Evolutionary conservation across 2,797 vertebrate species (phyloP).

Genomic region (Dendrocincla fuliginosa): DNA sequence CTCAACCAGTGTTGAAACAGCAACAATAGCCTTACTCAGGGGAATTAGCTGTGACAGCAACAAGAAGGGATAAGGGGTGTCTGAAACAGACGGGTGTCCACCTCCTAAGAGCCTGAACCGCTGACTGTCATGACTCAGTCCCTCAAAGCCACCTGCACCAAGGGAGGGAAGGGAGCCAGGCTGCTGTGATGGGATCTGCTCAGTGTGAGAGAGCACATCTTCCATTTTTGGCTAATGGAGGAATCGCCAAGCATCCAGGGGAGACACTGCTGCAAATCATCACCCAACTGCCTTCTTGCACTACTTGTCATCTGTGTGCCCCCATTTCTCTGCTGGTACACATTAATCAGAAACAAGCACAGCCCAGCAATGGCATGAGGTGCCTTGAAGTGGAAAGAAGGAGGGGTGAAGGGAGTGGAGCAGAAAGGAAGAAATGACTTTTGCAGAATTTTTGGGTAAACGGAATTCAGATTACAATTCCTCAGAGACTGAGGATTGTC

Average conservation of each 20-base stretch:
- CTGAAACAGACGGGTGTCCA: neutral
- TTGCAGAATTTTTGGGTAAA: neutral
- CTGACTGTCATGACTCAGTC: neutral
- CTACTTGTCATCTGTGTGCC: neutral
- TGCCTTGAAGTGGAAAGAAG: neutral
- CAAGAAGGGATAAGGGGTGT: neutral
- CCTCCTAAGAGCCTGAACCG: neutral
- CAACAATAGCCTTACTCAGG: neutral
- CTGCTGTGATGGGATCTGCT: neutral
- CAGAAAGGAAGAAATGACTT: neutral
- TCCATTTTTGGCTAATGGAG: neutral
- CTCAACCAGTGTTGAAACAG: neutral
- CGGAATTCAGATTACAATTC: neutral
- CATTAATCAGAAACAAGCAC: neutral
- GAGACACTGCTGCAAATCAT: neutral
- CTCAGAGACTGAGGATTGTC: neutral
- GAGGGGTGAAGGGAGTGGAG: accelerated
- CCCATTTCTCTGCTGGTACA: neutral
- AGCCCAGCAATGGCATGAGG: neutral
- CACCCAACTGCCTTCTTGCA: neutral
- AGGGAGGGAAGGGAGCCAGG: neutral
- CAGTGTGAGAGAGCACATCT: neutral
- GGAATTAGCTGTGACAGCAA: neutral
- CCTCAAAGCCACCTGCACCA: neutral
- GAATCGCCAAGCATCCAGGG: neutral